These are phyloP conservation scores for Lacerta bilineata DNA, from an alignment of 2,797 vertebrate species.

Conservation along the genomic window DNA sequence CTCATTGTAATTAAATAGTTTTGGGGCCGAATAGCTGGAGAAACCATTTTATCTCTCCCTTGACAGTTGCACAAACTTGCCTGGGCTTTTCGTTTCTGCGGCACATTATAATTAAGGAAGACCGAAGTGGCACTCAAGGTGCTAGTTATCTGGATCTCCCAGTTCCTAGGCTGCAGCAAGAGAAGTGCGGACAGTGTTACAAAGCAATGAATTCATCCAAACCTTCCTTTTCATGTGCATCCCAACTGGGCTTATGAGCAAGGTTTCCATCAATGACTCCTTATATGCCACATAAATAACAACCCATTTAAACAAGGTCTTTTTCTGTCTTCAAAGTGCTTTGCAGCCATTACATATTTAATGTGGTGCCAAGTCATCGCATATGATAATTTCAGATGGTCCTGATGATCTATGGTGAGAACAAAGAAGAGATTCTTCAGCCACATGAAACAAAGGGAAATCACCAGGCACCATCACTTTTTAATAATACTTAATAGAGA, in stretches of 20 bases:
- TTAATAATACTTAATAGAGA: conserved; percentile 46
- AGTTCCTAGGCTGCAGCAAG: conserved; percentile 52
- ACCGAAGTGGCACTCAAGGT: conserved; percentile 36
- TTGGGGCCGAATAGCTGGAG: conserved; percentile 48
- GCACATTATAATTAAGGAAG: conserved; percentile 64
- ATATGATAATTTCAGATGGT: conserved; percentile 25
- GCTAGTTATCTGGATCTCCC: conserved; percentile 61
- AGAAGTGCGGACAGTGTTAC: conserved; percentile 36
- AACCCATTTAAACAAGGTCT: conserved; percentile 52
- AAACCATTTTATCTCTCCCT: conserved; percentile 53
- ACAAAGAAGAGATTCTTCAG: conserved; percentile 53
- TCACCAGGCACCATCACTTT: conserved; percentile 20
- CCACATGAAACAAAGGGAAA: conserved; percentile 19
- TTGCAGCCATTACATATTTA: conserved; percentile 57
- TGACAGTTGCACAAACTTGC: conserved; percentile 52
- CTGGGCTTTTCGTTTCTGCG: conserved; percentile 55
- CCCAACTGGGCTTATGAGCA: conserved; percentile 32
- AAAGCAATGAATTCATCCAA: conserved; percentile 55
- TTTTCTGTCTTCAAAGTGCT: conserved; percentile 70
- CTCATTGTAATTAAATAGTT: conserved; percentile 52
- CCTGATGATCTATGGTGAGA: conserved; percentile 31
- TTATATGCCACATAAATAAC: conserved; percentile 36
- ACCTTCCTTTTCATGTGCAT: conserved; percentile 52
- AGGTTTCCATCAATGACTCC: conserved; percentile 28
- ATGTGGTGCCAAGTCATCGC: conserved; percentile 35